These are phyloP conservation scores for Eulimnadia texana DNA, from an alignment of 1,140 invertebrate genomes.

Conservation along the genomic window DNA sequence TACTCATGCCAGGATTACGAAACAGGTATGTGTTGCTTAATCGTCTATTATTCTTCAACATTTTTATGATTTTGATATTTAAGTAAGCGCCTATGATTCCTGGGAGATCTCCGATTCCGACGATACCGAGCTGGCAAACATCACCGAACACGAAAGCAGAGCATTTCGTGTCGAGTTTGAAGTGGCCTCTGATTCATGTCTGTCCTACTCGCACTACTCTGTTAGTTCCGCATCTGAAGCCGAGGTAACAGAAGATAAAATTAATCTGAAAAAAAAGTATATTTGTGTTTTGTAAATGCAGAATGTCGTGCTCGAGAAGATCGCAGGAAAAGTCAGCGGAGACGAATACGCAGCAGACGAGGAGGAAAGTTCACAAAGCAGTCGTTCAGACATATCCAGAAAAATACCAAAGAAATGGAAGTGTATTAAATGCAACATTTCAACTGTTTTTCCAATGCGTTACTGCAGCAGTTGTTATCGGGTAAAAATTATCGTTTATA, in stretches of 20 bases:
- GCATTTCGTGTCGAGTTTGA: not conserved
- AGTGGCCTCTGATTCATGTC: not conserved
- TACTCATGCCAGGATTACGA: not conserved
- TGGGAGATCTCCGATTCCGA: not conserved
- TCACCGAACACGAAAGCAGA: not conserved
- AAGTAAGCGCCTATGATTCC: not conserved
- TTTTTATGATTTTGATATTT: not conserved
- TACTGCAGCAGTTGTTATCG: not conserved
- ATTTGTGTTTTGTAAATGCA: not conserved
- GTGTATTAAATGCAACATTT: not conserved
- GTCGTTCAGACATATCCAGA: too few relatives aligned
- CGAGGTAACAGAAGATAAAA: not conserved
- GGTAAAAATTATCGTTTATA: not conserved
- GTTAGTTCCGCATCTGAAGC: not conserved
- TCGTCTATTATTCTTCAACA: not conserved
- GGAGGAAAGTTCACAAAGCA: not conserved
- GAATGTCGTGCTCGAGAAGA: not conserved
- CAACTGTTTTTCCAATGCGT: not conserved
- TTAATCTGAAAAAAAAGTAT: not conserved
- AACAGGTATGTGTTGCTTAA: not conserved
- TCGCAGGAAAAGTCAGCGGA: not conserved
- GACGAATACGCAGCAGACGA: not conserved
- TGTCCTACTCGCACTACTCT: not conserved
- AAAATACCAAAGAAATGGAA: not conserved
- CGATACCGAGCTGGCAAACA: not conserved